phyloP scores from a whole-genome alignment of 2,797 vertebrate genomes.

The Poecilia picta region DNA sequence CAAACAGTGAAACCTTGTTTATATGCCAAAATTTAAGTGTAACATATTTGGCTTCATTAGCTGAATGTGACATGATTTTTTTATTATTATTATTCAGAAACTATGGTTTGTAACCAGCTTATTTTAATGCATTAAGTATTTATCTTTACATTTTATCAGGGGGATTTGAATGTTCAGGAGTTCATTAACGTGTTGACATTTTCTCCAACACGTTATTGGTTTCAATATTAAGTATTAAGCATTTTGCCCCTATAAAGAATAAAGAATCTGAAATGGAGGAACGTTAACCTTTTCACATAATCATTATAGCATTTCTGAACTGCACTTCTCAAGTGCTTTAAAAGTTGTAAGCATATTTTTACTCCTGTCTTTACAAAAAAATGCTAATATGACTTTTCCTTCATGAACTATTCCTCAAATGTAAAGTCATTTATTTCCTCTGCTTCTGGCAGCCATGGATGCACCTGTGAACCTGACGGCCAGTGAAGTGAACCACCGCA shows the following conservation, averaged over 20 bases:
- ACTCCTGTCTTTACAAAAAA: background rate
- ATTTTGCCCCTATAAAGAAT: background rate
- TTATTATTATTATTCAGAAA: background rate
- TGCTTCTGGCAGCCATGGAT: constrained; percentile 87
- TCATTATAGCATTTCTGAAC: background rate
- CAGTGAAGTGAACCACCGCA: constrained; percentile 92
- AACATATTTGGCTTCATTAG: background rate
- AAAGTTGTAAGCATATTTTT: background rate
- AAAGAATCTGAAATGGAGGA: background rate
- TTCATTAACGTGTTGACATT: background rate
- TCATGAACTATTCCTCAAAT: background rate
- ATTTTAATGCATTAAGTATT: background rate
- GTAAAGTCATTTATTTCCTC: background rate
- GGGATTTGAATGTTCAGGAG: background rate
- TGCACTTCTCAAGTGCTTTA: background rate
- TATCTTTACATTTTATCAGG: background rate
- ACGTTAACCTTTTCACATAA: background rate
- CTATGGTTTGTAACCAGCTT: background rate
- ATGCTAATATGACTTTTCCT: background rate
- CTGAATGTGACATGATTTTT: background rate
- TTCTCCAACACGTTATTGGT: background rate
- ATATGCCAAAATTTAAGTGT: background rate
- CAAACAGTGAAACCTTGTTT: background rate
- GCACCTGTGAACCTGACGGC: constrained; percentile 92
- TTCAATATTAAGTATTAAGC: background rate